Base-by-base conservation (phyloP, 2,888 invertebrate species). In the Erpobdella octoculata region DNA sequence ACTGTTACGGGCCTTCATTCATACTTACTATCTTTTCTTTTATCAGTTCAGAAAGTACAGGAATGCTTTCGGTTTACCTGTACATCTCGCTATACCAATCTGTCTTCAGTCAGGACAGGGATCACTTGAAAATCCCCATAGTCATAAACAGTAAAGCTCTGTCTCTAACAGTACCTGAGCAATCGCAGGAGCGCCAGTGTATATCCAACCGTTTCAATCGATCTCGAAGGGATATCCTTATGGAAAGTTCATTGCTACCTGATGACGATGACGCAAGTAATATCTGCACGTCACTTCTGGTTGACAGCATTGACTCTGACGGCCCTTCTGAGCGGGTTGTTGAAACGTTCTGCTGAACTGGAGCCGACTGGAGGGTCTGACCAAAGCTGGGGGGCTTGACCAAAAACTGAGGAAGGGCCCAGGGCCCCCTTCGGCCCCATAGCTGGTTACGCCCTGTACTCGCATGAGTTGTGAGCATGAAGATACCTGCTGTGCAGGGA, bases 81-180 rank as follows among this genome's bases (percentile, higher is more conserved):
- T 83, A 82, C 77, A 82, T 83, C 74, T 81, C 81, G 33, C 78
- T 80, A 66, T 80, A 82, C 76, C 81, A 81, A 78, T 79, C 81
- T 66, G 79, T 80, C 58, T 81, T 81, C 76, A 75, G 79, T 72
- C 81, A 81, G 76, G 81, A 81, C 74, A 78, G 77, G 73, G 79
- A 79, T 74, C 78, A 79, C 64, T 78, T 80, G 71, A 72, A 72
- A 15, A 35, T 59, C 59, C 53, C 67, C 8, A 61, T 69, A 18
- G 69, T 58, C 28, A 33, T 69, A 12, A 69, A 69, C 35, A 69
- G 48, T 36, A 58, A 69, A 28, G 69, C 69, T 28, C 53, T 69
- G 53, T 21, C 53, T 53, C 53, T 25, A 15, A 28, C 8, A 25
- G 4, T 28, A 25, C 21, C 21, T 25, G 53, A 53, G 21, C 53